A percentile compares a stretch with the other conserved stretches of the same genome.
Conservation (phyloP, 2,888 invertebrate genomes). For the Parthenolecanium corni region DNA sequence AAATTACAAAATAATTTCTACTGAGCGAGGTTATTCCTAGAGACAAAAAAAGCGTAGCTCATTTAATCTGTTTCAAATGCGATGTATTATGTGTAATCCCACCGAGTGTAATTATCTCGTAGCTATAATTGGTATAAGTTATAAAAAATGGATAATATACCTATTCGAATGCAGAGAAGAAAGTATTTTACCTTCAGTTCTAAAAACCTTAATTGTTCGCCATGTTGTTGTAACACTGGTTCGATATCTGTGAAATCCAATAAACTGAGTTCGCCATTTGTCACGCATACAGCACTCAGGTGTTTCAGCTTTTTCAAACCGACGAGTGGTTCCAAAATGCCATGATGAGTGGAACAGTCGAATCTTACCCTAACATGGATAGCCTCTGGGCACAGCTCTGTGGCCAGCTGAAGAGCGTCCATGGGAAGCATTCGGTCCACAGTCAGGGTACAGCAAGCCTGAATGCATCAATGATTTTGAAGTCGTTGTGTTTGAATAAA, state of each 20-base stretch:
- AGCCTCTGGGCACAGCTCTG: slow-evolving; percentile 35
- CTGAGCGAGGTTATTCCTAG: too few relatives aligned
- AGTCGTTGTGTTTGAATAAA: not conserved
- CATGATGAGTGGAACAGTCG: slow-evolving; percentile 36
- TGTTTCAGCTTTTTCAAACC: slow-evolving; percentile 32
- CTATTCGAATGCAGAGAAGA: too few relatives aligned
- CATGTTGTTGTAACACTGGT: slow-evolving; percentile 34
- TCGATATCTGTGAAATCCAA: slow-evolving; percentile 36
- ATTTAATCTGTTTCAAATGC: too few relatives aligned
- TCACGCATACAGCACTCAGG: slow-evolving; percentile 36
- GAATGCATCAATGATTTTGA: too few relatives aligned
- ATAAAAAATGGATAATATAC: too few relatives aligned
- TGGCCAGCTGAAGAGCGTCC: slow-evolving; percentile 35
- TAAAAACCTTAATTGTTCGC: slow-evolving; percentile 30
- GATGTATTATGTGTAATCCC: too few relatives aligned
- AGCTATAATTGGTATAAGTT: too few relatives aligned
- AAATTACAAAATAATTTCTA: too few relatives aligned
- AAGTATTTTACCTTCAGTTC: slow-evolving; percentile 33
- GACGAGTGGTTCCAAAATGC: slow-evolving; percentile 34
- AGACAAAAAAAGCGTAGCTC: too few relatives aligned
- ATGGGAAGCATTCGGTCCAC: slow-evolving; percentile 34
- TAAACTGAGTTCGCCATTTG: slow-evolving; percentile 35
- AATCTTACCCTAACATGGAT: slow-evolving; percentile 31
- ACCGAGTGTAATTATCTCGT: too few relatives aligned
- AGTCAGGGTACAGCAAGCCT: slow-evolving; percentile 35